A percentile compares a stretch with the other conserved stretches of the same genome.
Evolutionary conservation across 2,888 invertebrate genomes (phyloP).

Genomic region (Mycalesis mineus): DNA sequence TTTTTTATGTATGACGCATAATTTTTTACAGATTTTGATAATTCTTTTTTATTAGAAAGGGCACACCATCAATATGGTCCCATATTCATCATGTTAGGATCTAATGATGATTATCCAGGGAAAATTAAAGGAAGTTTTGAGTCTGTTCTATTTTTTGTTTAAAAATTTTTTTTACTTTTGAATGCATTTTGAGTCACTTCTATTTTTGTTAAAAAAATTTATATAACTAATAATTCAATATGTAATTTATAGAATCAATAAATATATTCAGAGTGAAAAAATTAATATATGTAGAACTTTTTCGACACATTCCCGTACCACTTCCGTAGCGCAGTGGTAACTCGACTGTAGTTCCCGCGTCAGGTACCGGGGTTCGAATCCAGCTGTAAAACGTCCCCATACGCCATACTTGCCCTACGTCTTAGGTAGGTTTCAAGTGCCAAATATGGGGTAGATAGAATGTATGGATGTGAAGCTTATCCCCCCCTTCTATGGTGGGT

Average conservation of each 20-base stretch:
- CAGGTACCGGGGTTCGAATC: conserved; percentile 52
- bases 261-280: not conserved
- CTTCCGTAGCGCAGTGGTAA: conserved; percentile 22
- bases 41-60: too few relatives aligned
- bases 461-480: conserved; percentile 61
- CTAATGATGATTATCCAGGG: too few relatives aligned
- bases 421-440: conserved; percentile 63
- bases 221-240: too few relatives aligned
- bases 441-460: conserved; percentile 59
- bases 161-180: too few relatives aligned
- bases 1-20: too few relatives aligned
- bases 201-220: too few relatives aligned
- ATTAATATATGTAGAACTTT: conserved; percentile 5
- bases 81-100: too few relatives aligned
- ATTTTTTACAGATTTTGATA: too few relatives aligned
- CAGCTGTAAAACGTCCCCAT: conserved; percentile 47
- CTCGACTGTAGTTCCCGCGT: not conserved
- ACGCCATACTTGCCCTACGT: conserved; percentile 70
- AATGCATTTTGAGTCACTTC: too few relatives aligned
- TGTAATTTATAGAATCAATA: not conserved
- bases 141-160: too few relatives aligned
- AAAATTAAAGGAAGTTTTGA: too few relatives aligned
- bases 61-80: too few relatives aligned
- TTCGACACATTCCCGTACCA: conserved; percentile 26
- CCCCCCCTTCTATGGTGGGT: conserved; percentile 36